Evolutionary conservation across 1,140 invertebrate genomes (phyloP), one percentile per base, ranked within the genome.

Genomic region (Anoplolepis gracilipes): DNA sequence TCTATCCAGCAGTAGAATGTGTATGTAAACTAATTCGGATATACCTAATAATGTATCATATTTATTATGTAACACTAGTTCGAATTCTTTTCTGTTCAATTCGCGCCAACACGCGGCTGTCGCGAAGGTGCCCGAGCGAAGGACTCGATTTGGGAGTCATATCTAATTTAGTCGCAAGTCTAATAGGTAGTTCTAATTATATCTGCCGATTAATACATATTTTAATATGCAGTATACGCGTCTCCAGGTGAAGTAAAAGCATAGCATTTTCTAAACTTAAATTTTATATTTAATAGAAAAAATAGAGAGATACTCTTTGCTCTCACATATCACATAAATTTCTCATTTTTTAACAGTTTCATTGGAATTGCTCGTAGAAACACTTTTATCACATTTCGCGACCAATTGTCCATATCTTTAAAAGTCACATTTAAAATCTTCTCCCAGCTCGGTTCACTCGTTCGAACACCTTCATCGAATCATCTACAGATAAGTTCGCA

Each of bases 21-120:
- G 94, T 94, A 94, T 94, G 94, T 94, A 94, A 94, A 90, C 87
- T 93, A 94, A 93, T 94, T 94, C 94, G 94, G 94, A 93, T 94
- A 94, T 94, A 94, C 91, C 93, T 94, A 92, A 93, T 94, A 92
- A 91, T 91, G 90, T 89, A 88, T 90, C 87, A 89, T 90, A 89
- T 90, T 90, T 88, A 86, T 88, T 87, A 87, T 87, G 85, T 91
- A 90, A 92, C 72, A 82, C 61, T 91, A 90, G 85, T 91, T 87
- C 82, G 78, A 87, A 16, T 87, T 84, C 25, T 86, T 85, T 88
- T 90, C 85, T 89, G 78, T 91, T 91, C 64, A 87, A 55, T 81
- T 87, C 46, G 85, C 89, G 92, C 86, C n/a, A 79, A 69, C 55
- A 69, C 79, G 76, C 88, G 91, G 84, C 62, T 89, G 86, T 84